These are phyloP conservation scores for Cancer borealis DNA, from an alignment of 2,888 invertebrate species.

Conservation along the genomic window DNA sequence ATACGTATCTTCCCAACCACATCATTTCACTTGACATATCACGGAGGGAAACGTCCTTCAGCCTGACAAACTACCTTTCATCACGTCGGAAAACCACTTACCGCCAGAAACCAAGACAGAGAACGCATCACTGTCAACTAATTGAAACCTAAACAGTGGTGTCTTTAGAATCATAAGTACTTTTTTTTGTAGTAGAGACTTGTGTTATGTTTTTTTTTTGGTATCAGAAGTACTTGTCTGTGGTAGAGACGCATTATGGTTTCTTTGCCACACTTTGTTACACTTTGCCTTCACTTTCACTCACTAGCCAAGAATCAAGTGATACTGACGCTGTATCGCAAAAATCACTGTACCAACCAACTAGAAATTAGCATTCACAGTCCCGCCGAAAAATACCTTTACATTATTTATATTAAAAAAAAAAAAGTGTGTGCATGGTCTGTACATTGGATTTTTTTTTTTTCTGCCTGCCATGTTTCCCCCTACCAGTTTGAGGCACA, in stretches of 20 bases:
- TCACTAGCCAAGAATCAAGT: too few relatives aligned
- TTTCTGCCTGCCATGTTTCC: conserved; percentile 10
- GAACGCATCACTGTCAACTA: not conserved
- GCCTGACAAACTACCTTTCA: not conserved
- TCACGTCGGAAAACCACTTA: not conserved
- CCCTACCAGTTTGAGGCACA: conserved; percentile 38
- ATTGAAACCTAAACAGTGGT: not conserved
- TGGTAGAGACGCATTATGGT: too few relatives aligned
- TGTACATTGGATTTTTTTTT: conserved; percentile 13
- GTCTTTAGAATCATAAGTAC: not conserved
- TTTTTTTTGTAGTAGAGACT: not conserved
- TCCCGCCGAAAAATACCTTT: not conserved
- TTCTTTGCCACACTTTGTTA: too few relatives aligned
- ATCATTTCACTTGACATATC: conserved; percentile 20
- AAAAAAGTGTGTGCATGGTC: conserved; percentile 5
- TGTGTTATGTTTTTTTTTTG: not conserved
- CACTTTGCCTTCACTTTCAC: too few relatives aligned
- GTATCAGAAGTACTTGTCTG: not conserved
- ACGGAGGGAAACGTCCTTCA: not conserved
- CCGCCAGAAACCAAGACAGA: not conserved
- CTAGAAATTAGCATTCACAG: not conserved
- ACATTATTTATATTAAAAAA: not conserved
- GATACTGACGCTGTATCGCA: too few relatives aligned
- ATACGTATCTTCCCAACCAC: not conserved
- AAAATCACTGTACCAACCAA: not conserved